Percentiles rank a stretch among this genome's conserved stretches.
These are phyloP conservation scores for Thalpophila matura DNA, from an alignment of 2,888 invertebrate species.

Conservation along the genomic window DNA sequence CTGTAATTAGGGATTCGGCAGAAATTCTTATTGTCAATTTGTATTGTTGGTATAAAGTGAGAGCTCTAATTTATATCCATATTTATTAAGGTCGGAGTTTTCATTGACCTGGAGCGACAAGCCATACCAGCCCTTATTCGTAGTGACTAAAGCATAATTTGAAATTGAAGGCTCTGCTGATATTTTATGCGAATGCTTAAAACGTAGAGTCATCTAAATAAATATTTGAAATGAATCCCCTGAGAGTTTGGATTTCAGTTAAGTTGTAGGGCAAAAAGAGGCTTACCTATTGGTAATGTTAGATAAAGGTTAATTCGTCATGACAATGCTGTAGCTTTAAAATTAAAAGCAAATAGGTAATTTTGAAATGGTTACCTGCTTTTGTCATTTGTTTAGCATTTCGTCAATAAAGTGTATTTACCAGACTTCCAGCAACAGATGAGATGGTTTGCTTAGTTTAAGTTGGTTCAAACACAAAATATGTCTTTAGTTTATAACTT, in stretches of 20 bases:
- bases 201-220: slow-evolving; percentile 78
- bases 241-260: slow-evolving; percentile 70
- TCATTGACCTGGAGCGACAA: slow-evolving; percentile 56
- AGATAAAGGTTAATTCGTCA: slow-evolving; percentile 21
- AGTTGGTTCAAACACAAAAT: too few relatives aligned
- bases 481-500: too few relatives aligned
- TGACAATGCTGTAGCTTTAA: background rate
- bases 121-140: slow-evolving; percentile 72
- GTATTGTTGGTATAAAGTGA: slow-evolving; percentile 69
- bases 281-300: slow-evolving; percentile 44
- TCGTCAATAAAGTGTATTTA: too few relatives aligned
- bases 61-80: slow-evolving; percentile 74
- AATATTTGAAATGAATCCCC: slow-evolving; percentile 77
- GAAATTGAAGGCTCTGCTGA: slow-evolving; percentile 66
- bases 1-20: slow-evolving; percentile 63
- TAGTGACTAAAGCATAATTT: slow-evolving; percentile 73
- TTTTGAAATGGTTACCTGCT: background rate
- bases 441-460: too few relatives aligned
- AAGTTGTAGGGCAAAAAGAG: slow-evolving; percentile 55
- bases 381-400: too few relatives aligned
- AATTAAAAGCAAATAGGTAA: background rate
- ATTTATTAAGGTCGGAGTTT: slow-evolving; percentile 74
- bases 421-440: too few relatives aligned
- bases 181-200: slow-evolving; percentile 76
- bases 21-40: slow-evolving; percentile 70